A percentile compares a stretch with the other conserved stretches of the same genome.
These are phyloP conservation scores for Diarsia dahlii DNA, from an alignment of 2,888 invertebrate species.

Conservation along the genomic window DNA sequence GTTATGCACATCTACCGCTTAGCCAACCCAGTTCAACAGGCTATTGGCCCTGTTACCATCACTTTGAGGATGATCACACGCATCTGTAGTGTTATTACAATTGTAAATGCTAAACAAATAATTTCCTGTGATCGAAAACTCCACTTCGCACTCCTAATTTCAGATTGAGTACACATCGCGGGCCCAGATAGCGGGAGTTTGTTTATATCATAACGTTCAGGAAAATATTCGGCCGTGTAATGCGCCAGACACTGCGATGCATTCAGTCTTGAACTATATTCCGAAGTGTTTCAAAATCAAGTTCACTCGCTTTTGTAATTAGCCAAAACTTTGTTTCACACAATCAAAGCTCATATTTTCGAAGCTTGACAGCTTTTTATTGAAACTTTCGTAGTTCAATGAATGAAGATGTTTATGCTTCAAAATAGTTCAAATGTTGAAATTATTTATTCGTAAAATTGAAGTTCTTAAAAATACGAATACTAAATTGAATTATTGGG, in stretches of 20 bases:
- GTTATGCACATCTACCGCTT: slow-evolving; percentile 34
- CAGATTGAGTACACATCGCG: slow-evolving; percentile 41
- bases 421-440: slow-evolving; percentile 33
- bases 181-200: slow-evolving; percentile 50
- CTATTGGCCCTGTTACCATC: slow-evolving; percentile 6
- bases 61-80: slow-evolving; percentile 29
- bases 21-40: slow-evolving; percentile 20
- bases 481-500: slow-evolving; percentile 45
- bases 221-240: slow-evolving; percentile 59
- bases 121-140: slow-evolving; percentile 39
- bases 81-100: slow-evolving; percentile 36
- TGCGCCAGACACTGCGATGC: slow-evolving; percentile 61
- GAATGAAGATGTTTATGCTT: slow-evolving; percentile 55
- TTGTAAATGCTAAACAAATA: slow-evolving; percentile 45
- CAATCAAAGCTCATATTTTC: slow-evolving; percentile 25
- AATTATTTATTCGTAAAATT: slow-evolving; percentile 64
- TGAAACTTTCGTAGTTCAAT: slow-evolving; percentile 40
- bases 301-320: slow-evolving; percentile 25
- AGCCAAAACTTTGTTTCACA: slow-evolving; percentile 12
- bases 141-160: slow-evolving; percentile 32
- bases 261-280: slow-evolving; percentile 47
- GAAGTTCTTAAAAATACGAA: slow-evolving; percentile 53
- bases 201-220: slow-evolving; percentile 60
- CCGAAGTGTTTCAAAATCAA: slow-evolving; percentile 49
- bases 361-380: slow-evolving; percentile 28